These are phyloP conservation scores for Leptoteleia sp. DNA, from an alignment of 1,140 invertebrate genomes.

Conservation along the genomic window DNA sequence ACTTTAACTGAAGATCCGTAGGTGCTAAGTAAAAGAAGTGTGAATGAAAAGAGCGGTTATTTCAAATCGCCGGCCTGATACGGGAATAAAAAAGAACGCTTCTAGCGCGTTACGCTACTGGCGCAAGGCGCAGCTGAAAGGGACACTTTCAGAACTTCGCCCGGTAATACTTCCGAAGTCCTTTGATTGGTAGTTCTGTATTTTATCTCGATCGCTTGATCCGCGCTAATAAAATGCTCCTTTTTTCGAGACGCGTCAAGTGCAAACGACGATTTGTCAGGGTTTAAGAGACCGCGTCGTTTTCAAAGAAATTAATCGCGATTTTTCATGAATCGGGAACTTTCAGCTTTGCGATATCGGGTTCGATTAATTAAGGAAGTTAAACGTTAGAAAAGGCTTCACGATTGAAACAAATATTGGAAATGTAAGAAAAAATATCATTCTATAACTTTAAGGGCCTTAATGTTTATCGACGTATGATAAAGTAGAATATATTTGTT, in stretches of 20 bases:
- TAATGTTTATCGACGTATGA: slow-evolving; percentile 3
- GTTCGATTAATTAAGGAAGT: slow-evolving; percentile 10
- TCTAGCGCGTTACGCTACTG: slow-evolving; percentile 19
- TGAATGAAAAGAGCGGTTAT: slow-evolving; percentile 54
- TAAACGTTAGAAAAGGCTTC: not conserved
- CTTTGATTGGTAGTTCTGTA: slow-evolving; percentile 57
- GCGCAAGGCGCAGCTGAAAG: slow-evolving; percentile 43
- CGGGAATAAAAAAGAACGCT: slow-evolving; percentile 45
- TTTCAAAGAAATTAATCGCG: slow-evolving; percentile 33
- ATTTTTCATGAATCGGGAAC: slow-evolving; percentile 33
- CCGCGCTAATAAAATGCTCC: slow-evolving; percentile 51
- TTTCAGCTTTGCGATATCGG: not conserved
- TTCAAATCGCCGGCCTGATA: slow-evolving; percentile 32
- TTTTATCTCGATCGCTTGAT: slow-evolving; percentile 58
- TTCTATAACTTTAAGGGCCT: not conserved
- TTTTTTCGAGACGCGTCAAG: slow-evolving; percentile 46
- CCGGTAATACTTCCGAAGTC: slow-evolving; percentile 51
- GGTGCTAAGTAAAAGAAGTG: slow-evolving; percentile 45
- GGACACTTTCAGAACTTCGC: slow-evolving; percentile 52
- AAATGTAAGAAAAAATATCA: not conserved
- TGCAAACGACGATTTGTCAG: slow-evolving; percentile 44
- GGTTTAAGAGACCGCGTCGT: slow-evolving; percentile 27
- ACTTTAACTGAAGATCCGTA: slow-evolving; percentile 16
- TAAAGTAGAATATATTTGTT: not conserved
- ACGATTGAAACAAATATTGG: not conserved